These are phyloP conservation scores for Heliopora coerulea DNA, from an alignment of 92 coral and sea anemone species.

Conservation along the genomic window DNA sequence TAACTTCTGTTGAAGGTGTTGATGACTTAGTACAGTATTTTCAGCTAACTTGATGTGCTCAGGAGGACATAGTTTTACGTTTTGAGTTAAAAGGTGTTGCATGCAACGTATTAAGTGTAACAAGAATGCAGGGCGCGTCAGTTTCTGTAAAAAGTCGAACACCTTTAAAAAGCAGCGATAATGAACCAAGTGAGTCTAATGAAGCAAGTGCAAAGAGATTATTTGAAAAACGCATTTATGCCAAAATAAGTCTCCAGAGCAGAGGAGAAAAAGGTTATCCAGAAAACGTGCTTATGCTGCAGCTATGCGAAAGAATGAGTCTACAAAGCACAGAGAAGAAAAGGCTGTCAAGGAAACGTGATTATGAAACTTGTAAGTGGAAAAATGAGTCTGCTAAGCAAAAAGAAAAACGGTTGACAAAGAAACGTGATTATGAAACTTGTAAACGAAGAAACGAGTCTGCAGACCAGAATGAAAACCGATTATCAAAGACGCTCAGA, in stretches of 20 bases:
- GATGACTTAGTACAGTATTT: too few relatives aligned
- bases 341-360: constrained; percentile 10
- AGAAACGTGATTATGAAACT: not conserved
- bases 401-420: constrained; percentile 16
- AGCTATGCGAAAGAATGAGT: constrained; percentile 5
- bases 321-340: not conserved
- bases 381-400: not conserved
- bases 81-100: too few relatives aligned
- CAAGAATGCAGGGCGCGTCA: too few relatives aligned
- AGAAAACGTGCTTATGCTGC: not conserved
- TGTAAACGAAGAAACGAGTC: not conserved
- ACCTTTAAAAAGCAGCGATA: not conserved
- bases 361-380: not conserved
- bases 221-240: not conserved
- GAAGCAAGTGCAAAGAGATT: not conserved
- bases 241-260: constrained; percentile 19
- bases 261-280: constrained; percentile 5
- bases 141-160: too few relatives aligned
- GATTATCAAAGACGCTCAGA: too few relatives aligned
- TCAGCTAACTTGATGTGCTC: too few relatives aligned
- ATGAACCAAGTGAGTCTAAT: not conserved
- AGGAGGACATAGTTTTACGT: too few relatives aligned
- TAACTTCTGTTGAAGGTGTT: too few relatives aligned
- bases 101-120: too few relatives aligned
- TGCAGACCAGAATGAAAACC: too few relatives aligned